A percentile compares a stretch with the other conserved stretches of the same genome.
Conservation (phyloP, 2,888 invertebrate species). For the Yponomeuta sedellus region DNA sequence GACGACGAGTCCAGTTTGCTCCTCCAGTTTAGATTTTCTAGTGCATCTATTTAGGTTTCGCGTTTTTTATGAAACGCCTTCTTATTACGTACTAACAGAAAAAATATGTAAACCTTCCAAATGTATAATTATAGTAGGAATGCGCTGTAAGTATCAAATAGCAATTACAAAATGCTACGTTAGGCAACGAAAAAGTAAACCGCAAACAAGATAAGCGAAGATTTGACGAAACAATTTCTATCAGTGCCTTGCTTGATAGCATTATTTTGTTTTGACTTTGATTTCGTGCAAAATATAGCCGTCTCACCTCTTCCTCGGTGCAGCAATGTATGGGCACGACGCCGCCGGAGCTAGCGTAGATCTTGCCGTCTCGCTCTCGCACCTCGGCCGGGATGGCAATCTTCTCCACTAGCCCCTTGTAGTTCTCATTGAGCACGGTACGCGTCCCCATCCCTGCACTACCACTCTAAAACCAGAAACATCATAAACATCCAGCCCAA, state of each 20-base stretch:
- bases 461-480: background rate
- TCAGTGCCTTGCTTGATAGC: background rate
- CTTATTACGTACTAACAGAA: too few relatives aligned
- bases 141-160: background rate
- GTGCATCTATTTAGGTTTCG: too few relatives aligned
- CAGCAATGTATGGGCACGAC: conserved; percentile 60
- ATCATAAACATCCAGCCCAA: too few relatives aligned
- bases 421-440: conserved; percentile 49
- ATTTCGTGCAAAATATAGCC: background rate
- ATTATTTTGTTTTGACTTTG: background rate
- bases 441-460: conserved; percentile 41
- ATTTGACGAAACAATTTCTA: too few relatives aligned
- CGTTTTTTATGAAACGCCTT: too few relatives aligned
- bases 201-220: too few relatives aligned
- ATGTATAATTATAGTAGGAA: too few relatives aligned
- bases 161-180: background rate
- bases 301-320: conserved; percentile 45
- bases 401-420: conserved; percentile 57
- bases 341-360: conserved; percentile 47
- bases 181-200: too few relatives aligned
- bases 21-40: too few relatives aligned
- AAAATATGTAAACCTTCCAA: too few relatives aligned
- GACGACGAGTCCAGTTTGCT: too few relatives aligned
- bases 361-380: conserved; percentile 45
- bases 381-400: conserved; percentile 53